phyloP scores from a whole-genome alignment of 2,113 vertebrate genomes.

The Pristiophorus japonicus region DNA sequence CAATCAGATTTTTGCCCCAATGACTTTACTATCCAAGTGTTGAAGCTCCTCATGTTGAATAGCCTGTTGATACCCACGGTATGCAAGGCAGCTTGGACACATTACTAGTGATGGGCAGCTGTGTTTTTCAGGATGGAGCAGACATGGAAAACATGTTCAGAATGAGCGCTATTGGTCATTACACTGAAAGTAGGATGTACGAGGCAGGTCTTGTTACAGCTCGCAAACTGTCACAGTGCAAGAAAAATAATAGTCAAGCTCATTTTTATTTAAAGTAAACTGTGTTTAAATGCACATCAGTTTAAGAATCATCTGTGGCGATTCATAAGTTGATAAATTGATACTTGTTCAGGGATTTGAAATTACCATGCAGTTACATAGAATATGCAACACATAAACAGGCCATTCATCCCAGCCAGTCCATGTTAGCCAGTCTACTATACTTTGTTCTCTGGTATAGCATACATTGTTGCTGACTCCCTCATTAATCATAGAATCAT shows the following conservation, averaged over 20 bases:
- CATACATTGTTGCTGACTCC: background rate
- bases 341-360: background rate
- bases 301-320: background rate
- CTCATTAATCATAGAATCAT: too few species aligned
- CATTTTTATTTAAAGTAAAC: background rate
- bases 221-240: background rate
- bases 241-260: background rate
- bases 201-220: background rate
- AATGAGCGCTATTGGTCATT: background rate
- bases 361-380: background rate
- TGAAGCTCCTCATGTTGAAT: background rate
- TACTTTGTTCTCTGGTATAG: background rate
- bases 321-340: conserved; percentile 13
- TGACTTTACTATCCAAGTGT: background rate
- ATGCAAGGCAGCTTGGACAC: background rate
- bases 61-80: background rate
- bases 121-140: background rate
- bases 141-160: background rate
- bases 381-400: too few species aligned
- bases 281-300: background rate
- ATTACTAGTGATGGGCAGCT: background rate
- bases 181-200: background rate
- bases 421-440: background rate
- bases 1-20: background rate
- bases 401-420: too few species aligned